Percentiles rank a stretch among this genome's conserved stretches.
These are phyloP conservation scores for Hyposoter dolosus DNA, from an alignment of 2,888 invertebrate species.

Conservation along the genomic window DNA sequence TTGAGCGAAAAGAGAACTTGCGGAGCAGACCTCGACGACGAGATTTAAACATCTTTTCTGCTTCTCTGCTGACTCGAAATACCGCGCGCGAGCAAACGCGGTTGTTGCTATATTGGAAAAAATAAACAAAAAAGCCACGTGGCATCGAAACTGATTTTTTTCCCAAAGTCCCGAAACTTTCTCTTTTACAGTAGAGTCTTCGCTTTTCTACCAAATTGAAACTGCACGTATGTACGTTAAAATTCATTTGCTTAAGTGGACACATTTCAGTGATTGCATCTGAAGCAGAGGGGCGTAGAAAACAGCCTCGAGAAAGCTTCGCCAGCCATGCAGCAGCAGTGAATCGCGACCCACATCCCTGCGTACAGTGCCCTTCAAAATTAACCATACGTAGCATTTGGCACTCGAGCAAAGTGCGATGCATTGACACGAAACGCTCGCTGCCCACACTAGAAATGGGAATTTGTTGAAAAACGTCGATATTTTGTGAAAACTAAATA, in stretches of 20 bases:
- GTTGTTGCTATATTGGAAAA: no score
- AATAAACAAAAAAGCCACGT: neutral
- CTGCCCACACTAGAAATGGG: neutral
- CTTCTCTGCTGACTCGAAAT: conserved; percentile 6
- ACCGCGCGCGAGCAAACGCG: neutral
- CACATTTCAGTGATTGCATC: conserved; percentile 23
- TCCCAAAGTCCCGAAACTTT: neutral
- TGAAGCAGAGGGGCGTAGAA: conserved; percentile 12
- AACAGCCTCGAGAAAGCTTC: conserved; percentile 18
- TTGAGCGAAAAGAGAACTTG: conserved; percentile 71
- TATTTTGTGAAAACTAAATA: no score
- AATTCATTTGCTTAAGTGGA: conserved; percentile 11
- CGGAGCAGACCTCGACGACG: conserved; percentile 19
- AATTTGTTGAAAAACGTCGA: no score
- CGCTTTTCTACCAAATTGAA: no score
- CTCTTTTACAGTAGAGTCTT: no score
- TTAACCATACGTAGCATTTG: neutral
- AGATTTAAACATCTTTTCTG: conserved; percentile 45
- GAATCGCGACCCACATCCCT: conserved; percentile 36
- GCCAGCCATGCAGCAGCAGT: conserved; percentile 23
- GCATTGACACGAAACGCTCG: neutral
- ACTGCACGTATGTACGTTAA: neutral
- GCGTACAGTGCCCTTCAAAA: neutral
- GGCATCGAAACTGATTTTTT: neutral
- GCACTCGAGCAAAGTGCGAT: neutral